Evolutionary conservation across 1,140 invertebrate genomes (phyloP).

Genomic region (Parasteatoda tepidariorum): DNA sequence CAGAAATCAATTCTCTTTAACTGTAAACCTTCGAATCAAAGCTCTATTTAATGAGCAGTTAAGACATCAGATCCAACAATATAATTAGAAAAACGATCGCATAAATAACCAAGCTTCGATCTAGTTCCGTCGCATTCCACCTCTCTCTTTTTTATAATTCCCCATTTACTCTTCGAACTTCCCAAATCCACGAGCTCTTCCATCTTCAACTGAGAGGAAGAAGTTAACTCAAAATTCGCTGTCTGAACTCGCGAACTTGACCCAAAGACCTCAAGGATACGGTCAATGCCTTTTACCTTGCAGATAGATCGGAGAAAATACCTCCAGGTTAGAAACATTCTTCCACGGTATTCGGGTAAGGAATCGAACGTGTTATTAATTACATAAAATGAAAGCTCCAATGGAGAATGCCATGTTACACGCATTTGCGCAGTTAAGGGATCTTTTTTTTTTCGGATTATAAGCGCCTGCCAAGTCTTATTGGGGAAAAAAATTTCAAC

Average conservation of each 20-base stretch:
- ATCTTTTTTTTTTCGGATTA: no score
- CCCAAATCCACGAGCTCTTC: not conserved
- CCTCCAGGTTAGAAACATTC: not conserved
- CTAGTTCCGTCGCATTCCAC: not conserved
- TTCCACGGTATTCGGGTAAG: not conserved
- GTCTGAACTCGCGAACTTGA: conserved; percentile 27
- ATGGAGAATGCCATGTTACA: no score
- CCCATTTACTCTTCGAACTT: not conserved
- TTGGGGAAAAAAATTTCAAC: no score
- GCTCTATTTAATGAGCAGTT: no score
- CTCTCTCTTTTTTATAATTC: not conserved
- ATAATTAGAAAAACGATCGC: not conserved
- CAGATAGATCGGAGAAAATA: not conserved
- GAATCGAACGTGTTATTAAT: conserved; percentile 12
- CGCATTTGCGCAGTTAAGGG: no score
- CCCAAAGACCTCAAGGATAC: conserved; percentile 10
- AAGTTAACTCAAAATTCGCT: not conserved
- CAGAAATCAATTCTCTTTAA: no score
- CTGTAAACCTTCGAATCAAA: no score
- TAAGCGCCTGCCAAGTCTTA: no score
- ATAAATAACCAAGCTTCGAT: not conserved
- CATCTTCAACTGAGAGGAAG: not conserved
- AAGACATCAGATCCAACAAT: not conserved
- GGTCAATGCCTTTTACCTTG: conserved; percentile 5
- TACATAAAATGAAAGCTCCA: not conserved